Evolutionary conservation across 2,888 invertebrate species (phyloP).

Genomic region (Melieria omissa): DNA sequence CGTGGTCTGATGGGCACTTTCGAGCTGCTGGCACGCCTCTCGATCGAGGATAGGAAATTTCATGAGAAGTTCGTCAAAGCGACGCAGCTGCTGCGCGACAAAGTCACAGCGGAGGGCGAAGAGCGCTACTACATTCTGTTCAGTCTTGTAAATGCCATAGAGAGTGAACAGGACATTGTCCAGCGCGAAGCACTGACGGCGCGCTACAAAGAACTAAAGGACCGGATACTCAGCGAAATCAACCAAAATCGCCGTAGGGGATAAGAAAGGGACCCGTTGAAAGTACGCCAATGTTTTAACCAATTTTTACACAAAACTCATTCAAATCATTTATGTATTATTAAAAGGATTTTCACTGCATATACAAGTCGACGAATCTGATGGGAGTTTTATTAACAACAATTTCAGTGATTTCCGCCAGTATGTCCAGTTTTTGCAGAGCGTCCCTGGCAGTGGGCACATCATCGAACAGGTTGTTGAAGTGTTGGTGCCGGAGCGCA

Average conservation of each 20-base stretch:
- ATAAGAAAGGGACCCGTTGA: too few species aligned
- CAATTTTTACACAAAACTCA: too few species aligned
- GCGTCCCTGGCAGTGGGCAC: conserved; percentile 34
- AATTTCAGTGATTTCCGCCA: conserved; percentile 36
- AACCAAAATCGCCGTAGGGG: too few species aligned
- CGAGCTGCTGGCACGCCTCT: conserved; percentile 44
- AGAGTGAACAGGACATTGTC: conserved; percentile 40
- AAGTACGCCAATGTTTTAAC: too few species aligned
- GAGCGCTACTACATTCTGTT: conserved; percentile 39
- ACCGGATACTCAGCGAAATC: too few species aligned
- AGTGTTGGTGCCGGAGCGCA: conserved; percentile 12
- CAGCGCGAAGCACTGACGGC: conserved; percentile 33
- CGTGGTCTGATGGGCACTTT: conserved; percentile 45
- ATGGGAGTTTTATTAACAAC: conserved; percentile 39
- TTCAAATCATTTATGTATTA: too few species aligned
- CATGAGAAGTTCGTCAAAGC: conserved; percentile 41
- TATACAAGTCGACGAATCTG: too few species aligned
- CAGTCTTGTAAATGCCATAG: conserved; percentile 34
- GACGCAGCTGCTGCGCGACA: conserved; percentile 26
- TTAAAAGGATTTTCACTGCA: too few species aligned
- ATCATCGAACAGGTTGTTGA: too few species aligned
- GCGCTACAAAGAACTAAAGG: conserved; percentile 35
- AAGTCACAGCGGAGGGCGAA: conserved; percentile 28
- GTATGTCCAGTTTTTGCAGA: conserved; percentile 36
- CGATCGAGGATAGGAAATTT: conserved; percentile 44